Base-by-base conservation (phyloP, 2,113 vertebrate species). In the Lophotis ruficrista region DNA sequence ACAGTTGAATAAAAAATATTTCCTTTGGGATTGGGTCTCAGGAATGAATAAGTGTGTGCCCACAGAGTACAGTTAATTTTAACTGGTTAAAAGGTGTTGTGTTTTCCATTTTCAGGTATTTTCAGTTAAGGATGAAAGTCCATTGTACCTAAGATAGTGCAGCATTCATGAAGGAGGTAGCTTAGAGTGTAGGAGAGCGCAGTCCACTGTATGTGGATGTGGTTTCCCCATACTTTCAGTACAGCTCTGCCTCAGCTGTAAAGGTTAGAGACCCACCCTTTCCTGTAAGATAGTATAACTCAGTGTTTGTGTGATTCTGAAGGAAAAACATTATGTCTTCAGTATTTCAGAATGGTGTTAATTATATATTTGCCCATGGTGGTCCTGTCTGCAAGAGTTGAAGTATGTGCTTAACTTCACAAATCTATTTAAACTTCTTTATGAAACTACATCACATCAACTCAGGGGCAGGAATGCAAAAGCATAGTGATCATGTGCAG, bases 201-300 rank as follows among this genome's bases (percentile, higher is more conserved):
- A 93, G 79, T 57, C 53, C 73, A 35, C 89, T 76, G 68, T 79
- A 60, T 69, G 89, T 95, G 83, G 72, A 64, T 97, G 94, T 97
- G 95, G 96, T 97, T 98, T 97, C 48, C 94, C 84, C 69, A 22
- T 27, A 65, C 93, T 91, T 95, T 82, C 90, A 76, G 84, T 79
- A 86, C 65, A 94, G 78, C 92, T 87, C 84, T 75, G 70, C 92
- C 87, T 84, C 91, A 38, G 45, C 87, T 87, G 80, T 95, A 77
- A 58, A 8, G 4, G 80, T 69, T 31, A n/a, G 78, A 90, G 97
- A 95, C 97, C 97, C 98, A 94, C 97, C 98, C 97, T 98, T 98
- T 98, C 98, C 98, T 98, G 96, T 97, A 83, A 97, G 97, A 97
- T 96, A 96, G 77, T 87, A 78, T 22, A 97, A 64, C 87, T 81